phyloP scores from a whole-genome alignment of 2,888 invertebrate species.

The Mamestra brassicae region DNA sequence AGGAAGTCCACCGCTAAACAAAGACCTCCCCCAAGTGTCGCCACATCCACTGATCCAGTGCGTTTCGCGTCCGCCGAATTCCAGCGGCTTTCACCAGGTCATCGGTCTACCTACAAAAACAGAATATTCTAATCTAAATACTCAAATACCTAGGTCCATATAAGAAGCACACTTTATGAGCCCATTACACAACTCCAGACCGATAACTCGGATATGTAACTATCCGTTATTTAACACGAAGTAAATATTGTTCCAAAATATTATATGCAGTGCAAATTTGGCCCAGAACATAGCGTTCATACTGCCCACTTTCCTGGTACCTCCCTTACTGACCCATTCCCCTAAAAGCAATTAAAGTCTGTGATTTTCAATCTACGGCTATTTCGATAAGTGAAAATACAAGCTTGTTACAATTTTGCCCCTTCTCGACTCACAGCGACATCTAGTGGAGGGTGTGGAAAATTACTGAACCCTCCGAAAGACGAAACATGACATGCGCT shows the following conservation, averaged over 20 bases:
- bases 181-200: too few relatives aligned
- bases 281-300: background rate
- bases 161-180: too few relatives aligned
- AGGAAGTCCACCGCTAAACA: too few relatives aligned
- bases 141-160: too few relatives aligned
- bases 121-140: too few relatives aligned
- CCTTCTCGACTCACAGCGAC: conserved; percentile 65
- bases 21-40: too few relatives aligned
- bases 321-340: conserved; percentile 34
- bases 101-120: too few relatives aligned
- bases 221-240: background rate
- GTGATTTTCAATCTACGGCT: conserved; percentile 40
- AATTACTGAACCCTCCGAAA: conserved; percentile 45
- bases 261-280: conserved; percentile 6
- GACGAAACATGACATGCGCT: conserved; percentile 79
- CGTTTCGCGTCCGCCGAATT: too few relatives aligned
- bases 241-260: background rate
- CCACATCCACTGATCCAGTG: too few relatives aligned
- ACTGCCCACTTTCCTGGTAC: background rate
- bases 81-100: too few relatives aligned
- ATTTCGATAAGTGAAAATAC: conserved; percentile 28
- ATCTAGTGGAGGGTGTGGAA: conserved; percentile 68
- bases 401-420: conserved; percentile 19
- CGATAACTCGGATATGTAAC: background rate
- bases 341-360: conserved; percentile 30